Conservation (phyloP, 2,113 vertebrate species). For the Rhagologus leucostigma region DNA sequence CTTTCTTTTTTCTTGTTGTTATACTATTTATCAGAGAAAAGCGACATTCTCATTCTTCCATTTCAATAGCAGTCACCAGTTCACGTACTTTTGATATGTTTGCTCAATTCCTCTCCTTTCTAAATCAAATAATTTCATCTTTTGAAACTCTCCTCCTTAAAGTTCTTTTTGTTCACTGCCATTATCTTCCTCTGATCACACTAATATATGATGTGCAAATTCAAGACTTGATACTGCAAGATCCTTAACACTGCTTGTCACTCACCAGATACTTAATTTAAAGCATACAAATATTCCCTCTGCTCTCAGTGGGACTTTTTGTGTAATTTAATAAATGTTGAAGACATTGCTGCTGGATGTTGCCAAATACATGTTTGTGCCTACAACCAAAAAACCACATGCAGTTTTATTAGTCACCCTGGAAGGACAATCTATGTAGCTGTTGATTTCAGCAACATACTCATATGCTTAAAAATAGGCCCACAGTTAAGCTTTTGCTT, state of each 20-base stretch:
- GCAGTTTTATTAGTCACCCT: neutral
- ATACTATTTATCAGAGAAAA: neutral
- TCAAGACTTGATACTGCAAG: neutral
- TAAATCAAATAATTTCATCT: neutral
- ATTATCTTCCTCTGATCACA: neutral
- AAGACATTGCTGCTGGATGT: neutral
- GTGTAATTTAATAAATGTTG: conserved; percentile 11
- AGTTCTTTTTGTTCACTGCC: neutral
- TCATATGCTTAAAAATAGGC: neutral
- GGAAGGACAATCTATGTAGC: neutral
- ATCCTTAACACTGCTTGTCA: neutral
- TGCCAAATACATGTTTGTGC: neutral
- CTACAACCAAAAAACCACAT: neutral
- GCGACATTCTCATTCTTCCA: neutral
- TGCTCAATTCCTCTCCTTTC: neutral
- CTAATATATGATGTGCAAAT: neutral
- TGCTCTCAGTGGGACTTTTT: neutral
- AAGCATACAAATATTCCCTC: neutral
- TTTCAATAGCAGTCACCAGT: neutral
- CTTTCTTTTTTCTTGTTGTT: neutral
- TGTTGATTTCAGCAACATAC: neutral
- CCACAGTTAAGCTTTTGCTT: neutral
- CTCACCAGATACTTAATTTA: neutral
- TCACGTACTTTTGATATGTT: neutral
- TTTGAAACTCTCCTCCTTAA: neutral